Base-by-base conservation (phyloP, 2,797 vertebrate genomes). In the Zalophus californianus region DNA sequence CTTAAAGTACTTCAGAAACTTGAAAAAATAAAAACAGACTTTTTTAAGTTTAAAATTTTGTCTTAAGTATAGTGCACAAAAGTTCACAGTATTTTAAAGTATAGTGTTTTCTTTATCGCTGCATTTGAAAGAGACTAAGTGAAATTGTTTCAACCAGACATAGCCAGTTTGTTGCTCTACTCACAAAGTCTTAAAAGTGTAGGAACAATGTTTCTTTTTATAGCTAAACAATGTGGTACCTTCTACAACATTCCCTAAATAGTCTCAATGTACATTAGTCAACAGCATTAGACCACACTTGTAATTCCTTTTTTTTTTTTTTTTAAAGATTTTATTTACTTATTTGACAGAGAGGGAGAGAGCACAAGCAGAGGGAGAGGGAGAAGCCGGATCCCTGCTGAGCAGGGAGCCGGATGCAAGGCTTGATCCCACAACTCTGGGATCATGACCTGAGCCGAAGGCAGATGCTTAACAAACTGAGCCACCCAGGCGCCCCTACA, bases 121-220 rank as follows among this genome's bases (percentile, higher is more conserved):
- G n/a, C 56, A 88, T 91, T 94, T 93, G 41, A 95, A 90, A 87
- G 44, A 64, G 35, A 89, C 27, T 58, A 87, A 94, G 8, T 94
- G 18, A 93, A 96, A 92, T 23, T 54, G n/a, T 86, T 94, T 90
- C 83, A 90, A 86, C 70, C 72, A 97, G 70, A 97, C 97, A 87
- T 79, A 78, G 73, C 90, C 95, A 91, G 56, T 94, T 97, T 97
- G 52, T 80, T 97, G 79, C 54, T 83, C 89, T 70, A 75, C 48
- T 96, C 82, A 75, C 79, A 96, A 48, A 92, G 29, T 88, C 77
- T 97, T 96, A 96, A 93, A 93, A 92, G 66, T 84, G 21, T 75
- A 93, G 54, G 96, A 96, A 97, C 96, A 97, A 96, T 91, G 82
- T 97, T 97, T 94, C 97, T 90, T 92, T 97, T 94, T 95, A 96